Percentiles rank a stretch among this genome's conserved stretches.
Conservation (phyloP, 2,888 invertebrate species). For the Lepidocyrtoides sp. region DNA sequence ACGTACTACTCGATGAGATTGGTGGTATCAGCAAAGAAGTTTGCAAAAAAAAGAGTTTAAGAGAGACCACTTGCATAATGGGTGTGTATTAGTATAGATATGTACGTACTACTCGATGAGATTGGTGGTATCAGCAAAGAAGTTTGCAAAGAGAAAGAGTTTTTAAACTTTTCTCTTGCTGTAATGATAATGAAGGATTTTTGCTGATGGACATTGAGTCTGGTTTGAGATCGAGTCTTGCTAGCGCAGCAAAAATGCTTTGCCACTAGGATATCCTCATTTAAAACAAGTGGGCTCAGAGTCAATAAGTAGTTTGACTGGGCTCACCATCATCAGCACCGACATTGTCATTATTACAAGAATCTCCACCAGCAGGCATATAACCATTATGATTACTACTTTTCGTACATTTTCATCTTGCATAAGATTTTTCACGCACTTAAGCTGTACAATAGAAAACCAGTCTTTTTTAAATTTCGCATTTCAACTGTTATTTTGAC, state of each 20-base stretch:
- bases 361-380: constrained; percentile 46
- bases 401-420: constrained; percentile 29
- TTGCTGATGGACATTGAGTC: constrained; percentile 33
- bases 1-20: not conserved
- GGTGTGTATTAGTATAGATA: not conserved
- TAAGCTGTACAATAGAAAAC: constrained; percentile 33
- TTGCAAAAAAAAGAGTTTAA: constrained; percentile 24
- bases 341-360: not conserved
- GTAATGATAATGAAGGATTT: not conserved
- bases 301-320: constrained; percentile 50
- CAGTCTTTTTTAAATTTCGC: constrained; percentile 68
- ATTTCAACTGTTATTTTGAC: constrained; percentile 16
- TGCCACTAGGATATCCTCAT: constrained; percentile 78
- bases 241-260: not conserved
- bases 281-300: constrained; percentile 46
- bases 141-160: constrained; percentile 12
- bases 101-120: not conserved
- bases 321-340: constrained; percentile 17
- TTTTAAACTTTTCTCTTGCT: not conserved
- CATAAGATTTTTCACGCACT: constrained; percentile 17
- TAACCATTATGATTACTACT: constrained; percentile 13
- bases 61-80: constrained; percentile 15
- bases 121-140: not conserved
- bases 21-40: not conserved
- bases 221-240: constrained; percentile 37